Base-by-base conservation (phyloP, 1,140 invertebrate species). In the Eupristina koningsbergeri region DNA sequence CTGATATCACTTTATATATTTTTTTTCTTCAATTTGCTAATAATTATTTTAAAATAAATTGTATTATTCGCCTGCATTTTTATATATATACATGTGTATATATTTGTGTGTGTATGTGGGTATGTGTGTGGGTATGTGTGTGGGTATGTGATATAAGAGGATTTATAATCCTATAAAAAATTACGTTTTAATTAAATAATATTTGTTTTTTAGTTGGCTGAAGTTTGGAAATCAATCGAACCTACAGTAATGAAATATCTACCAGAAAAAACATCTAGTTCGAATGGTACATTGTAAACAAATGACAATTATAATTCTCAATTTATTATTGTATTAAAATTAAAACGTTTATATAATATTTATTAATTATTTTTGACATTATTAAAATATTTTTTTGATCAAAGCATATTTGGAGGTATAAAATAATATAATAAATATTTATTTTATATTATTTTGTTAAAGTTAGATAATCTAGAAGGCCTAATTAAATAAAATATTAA, bases 221-320 rank as follows among this genome's bases (percentile, higher is more conserved):
- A 94, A 86, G 93, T 94, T 26, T 94, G 94, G 94, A 93, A 93
- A 85, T 86, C 93, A 39, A 94, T 94, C 75, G 92, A 93, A 79
- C 93, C 93, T 22, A 93, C 92, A n/a, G 93, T 94, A 50, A 90
- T 89, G 74, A 93, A 94, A 87, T 94, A 92, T 88, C 88, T 94
- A 82, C 93, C 93, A 26, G 92, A 93, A 78, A 92, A 93, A 87
- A 87, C 89, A 79, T 86, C 86, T 1, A 88, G 89, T 39, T 89
- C 89, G 9, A 93, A 93, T 83, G 93, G 92, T 80, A 83, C 89
- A 77, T 88, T 88, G 80, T 91, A 90, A 84, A 85, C 63, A 79
- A 74, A n/a, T 3, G 73, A 64, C 63, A 34, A 69, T 61, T 36
- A 63, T 8, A n/a, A 19, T 63, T 50, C 17, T 19, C 75, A 3